Evolutionary conservation across 2,888 invertebrate genomes (phyloP).

Genomic region (Polydesmus complanatus): DNA sequence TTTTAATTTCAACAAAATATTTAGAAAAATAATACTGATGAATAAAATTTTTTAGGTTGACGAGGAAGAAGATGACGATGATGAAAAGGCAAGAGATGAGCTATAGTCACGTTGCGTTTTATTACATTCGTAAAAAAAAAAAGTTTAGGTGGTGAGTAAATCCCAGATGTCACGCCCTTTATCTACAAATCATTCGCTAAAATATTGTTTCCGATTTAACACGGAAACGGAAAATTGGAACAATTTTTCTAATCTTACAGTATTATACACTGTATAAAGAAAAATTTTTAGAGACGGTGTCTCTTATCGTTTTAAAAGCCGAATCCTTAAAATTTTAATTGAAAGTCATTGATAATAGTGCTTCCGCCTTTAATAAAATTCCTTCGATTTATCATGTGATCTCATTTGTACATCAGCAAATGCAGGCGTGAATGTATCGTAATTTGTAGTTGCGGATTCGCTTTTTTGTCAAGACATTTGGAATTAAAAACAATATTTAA

Average conservation of each 20-base stretch:
- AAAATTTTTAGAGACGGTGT: background rate
- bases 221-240: background rate
- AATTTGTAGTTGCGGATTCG: no score
- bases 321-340: background rate
- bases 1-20: background rate
- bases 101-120: slow-evolving; percentile 41
- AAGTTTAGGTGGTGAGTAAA: background rate
- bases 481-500: no score
- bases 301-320: background rate
- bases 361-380: background rate
- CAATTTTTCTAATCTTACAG: background rate
- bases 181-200: background rate
- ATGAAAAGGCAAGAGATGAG: slow-evolving; percentile 58
- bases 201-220: background rate
- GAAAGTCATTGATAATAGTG: background rate
- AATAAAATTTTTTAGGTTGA: slow-evolving; percentile 23
- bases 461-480: no score
- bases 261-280: background rate
- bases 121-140: background rate
- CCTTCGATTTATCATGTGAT: no score
- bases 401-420: no score
- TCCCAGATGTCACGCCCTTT: background rate
- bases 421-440: no score
- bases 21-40: background rate
- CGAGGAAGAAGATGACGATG: slow-evolving; percentile 55